These are phyloP conservation scores for Drosophila cognata DNA, from an alignment of 2,888 invertebrate species.

Conservation along the genomic window DNA sequence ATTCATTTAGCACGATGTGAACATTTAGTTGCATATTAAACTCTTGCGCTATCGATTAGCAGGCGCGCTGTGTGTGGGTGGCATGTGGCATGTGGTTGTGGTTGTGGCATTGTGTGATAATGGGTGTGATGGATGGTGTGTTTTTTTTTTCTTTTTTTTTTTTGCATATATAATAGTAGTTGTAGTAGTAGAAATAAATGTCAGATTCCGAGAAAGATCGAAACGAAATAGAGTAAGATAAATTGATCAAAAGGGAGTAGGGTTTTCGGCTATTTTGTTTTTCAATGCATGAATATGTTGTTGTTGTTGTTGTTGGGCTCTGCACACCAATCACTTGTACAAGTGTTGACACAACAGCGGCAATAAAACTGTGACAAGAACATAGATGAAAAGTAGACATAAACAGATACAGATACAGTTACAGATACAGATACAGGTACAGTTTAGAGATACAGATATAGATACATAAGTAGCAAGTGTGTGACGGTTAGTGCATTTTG, in stretches of 20 bases:
- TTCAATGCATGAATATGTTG: conserved; percentile 26
- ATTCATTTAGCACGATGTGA: conserved; percentile 43
- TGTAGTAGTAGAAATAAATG: conserved; percentile 7
- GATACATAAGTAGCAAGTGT: conserved; percentile 7
- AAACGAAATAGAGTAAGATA: conserved; percentile 1
- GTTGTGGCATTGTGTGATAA: conserved; percentile 25
- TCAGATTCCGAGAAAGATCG: conserved; percentile 12
- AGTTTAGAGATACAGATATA: background rate
- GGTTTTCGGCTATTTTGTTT: conserved; percentile 8
- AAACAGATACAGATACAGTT: conserved; percentile 2
- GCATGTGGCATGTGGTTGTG: conserved; percentile 5
- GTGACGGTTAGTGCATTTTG: conserved; percentile 21
- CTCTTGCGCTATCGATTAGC: conserved; percentile 24
- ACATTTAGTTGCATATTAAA: conserved; percentile 34
- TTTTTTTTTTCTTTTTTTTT: no score
- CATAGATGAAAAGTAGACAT: conserved; percentile 17
- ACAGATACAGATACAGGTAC: background rate
- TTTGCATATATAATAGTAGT: conserved; percentile 12
- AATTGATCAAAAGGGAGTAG: conserved; percentile 7
- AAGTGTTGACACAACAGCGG: conserved; percentile 34
- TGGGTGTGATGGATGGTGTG: conserved; percentile 10
- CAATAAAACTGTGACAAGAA: conserved; percentile 17
- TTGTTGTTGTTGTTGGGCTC: conserved; percentile 6
- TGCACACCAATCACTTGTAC: conserved; percentile 35
- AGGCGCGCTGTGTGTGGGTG: conserved; percentile 29